Evolutionary conservation across 1,140 invertebrate genomes (phyloP).

Genomic region (Aphaenogaster ashmeadi): DNA sequence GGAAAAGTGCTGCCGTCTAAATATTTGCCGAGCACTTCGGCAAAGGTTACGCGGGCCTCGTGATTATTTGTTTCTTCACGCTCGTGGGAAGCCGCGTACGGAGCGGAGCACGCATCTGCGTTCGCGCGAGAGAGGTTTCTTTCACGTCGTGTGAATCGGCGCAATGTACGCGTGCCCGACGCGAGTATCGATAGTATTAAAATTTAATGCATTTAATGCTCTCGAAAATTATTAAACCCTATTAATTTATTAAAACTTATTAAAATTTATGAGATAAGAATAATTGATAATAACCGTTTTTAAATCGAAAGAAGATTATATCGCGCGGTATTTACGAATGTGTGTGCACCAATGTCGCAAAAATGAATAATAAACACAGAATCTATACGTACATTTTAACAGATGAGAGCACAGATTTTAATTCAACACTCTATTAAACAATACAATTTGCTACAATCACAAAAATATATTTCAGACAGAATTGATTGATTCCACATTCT

Average conservation of each 20-base stretch:
- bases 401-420: neutral
- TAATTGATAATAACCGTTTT: neutral
- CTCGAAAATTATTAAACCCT: neutral
- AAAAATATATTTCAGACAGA: neutral
- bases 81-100: constrained; percentile 46
- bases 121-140: neutral
- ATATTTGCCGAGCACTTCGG: constrained; percentile 57
- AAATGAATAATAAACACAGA: neutral
- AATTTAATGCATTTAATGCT: no score
- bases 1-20: constrained; percentile 59
- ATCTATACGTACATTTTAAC: neutral
- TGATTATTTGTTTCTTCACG: constrained; percentile 60
- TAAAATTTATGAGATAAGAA: neutral
- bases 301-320: neutral
- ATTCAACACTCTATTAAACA: neutral
- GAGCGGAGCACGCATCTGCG: constrained; percentile 9
- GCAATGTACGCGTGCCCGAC: neutral
- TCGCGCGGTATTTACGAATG: neutral
- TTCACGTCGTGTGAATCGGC: neutral
- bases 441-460: neutral
- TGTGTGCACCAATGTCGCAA: neutral
- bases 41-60: constrained; percentile 40
- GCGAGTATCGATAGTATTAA: neutral
- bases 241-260: neutral
- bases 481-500: neutral